Percentiles rank a stretch among this genome's conserved stretches.
Conservation (phyloP, 2,113 vertebrate species). For the Taxidea taxus region DNA sequence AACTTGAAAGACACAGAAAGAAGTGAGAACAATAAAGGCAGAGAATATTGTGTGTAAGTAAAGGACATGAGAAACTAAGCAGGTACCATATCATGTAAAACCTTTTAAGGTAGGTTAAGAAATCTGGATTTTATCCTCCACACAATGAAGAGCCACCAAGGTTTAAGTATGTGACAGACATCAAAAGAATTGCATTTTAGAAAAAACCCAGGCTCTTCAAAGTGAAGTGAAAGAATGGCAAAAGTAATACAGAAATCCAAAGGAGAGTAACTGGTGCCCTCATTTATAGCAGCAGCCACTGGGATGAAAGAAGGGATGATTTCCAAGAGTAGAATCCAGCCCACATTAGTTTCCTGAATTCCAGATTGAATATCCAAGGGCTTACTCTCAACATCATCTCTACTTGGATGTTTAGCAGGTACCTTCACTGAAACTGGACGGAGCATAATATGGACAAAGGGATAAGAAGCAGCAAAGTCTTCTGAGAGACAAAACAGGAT, state of each 20-base stretch:
- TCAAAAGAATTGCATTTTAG: not conserved
- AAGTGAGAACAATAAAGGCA: not conserved
- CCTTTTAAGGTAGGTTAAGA: not conserved
- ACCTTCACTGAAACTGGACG: not conserved
- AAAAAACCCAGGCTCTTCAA: not conserved
- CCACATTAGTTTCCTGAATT: not conserved
- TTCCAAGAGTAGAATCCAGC: not conserved
- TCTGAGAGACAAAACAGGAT: not conserved
- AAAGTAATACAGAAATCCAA: not conserved
- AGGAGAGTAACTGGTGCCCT: not conserved
- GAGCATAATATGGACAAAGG: not conserved
- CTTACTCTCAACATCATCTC: not conserved
- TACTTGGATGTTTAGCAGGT: not conserved
- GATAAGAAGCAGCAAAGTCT: not conserved
- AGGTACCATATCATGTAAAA: not conserved
- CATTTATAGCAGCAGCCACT: not conserved
- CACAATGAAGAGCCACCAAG: not conserved
- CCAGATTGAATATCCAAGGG: not conserved
- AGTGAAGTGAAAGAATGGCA: not conserved
- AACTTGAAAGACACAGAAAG: not conserved
- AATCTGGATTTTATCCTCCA: not conserved
- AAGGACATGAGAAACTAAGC: not conserved
- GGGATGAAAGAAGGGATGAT: not conserved
- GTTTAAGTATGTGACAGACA: not conserved
- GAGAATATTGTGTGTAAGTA: not conserved